These are phyloP conservation scores for Ceyx melanurus DNA, from an alignment of 2,113 vertebrate genomes.

Conservation along the genomic window DNA sequence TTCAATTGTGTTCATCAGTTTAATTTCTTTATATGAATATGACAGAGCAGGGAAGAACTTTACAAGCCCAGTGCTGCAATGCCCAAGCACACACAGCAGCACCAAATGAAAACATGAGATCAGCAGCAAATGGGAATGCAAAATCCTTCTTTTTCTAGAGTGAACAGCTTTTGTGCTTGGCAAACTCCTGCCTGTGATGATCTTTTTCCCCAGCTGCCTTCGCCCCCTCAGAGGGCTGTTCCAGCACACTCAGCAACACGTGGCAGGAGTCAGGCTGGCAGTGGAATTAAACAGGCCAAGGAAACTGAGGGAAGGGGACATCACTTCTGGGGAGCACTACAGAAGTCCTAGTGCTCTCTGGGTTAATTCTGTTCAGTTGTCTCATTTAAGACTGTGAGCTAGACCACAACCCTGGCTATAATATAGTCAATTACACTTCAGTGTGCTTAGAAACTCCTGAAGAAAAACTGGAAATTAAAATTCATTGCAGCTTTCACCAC, in stretches of 20 bases:
- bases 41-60: background rate
- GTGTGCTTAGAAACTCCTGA: background rate
- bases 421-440: background rate
- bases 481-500: background rate
- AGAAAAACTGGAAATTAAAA: background rate
- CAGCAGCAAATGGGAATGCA: background rate
- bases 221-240: background rate
- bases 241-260: fast-evolving
- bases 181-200: background rate
- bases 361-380: background rate
- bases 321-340: background rate
- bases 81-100: background rate
- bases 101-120: background rate
- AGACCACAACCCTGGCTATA: background rate
- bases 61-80: background rate
- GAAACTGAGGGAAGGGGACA: background rate
- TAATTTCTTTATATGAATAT: background rate
- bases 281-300: background rate
- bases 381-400: background rate
- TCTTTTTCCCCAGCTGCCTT: background rate
- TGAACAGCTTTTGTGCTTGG: background rate
- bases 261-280: background rate
- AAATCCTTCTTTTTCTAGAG: background rate
- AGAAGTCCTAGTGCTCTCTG: background rate
- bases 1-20: background rate